Evolutionary conservation across 1,140 invertebrate species (phyloP), one percentile per base, ranked within the genome.

Genomic region (Trachelipus rathkii): DNA sequence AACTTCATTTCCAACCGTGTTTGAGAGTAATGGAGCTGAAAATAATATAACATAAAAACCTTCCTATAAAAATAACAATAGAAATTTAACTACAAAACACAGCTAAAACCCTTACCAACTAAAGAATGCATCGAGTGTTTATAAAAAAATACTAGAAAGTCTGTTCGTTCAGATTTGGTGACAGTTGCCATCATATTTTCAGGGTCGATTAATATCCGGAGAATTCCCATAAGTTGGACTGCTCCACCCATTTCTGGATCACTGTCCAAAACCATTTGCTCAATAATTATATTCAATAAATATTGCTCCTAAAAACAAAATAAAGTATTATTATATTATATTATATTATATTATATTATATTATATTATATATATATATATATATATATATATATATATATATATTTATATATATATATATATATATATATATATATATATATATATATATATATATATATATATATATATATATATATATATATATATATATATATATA

Each of bases 91-190:
- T 2, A 19, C 33, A 60, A 3, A 60, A 4, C 1, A 15, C 2
- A 3, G 50, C 2, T 19, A 60, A 60, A 33, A 33, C 33, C 33
- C 50, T 60, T 60, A 93, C 91, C 91, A 85, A 95, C 95, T 76
- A 99, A 87, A 69, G 95, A 93, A 85, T 96, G 93, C 88, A 99
- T 96, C 87, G 95, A 97, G 85, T 97, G 93, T 85, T 97, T 97
- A 87, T 99, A 99, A 86, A 99, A 99, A 85, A 98, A 98, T 85
- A 94, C 95, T 13, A 99, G 89, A 86, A 99, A 99, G 85, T 99
- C 97, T 44, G 94, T 92, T 85, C 99, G 98, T 87, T 99, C 97
- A 68, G 93, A 93, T 87, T 97, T 97, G 86, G 95, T 96, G 71
- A 92, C 90, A 72, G 92, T 91, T 68, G 93, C 91, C 71, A 98